Base-by-base conservation (phyloP, 64 coral and sea anemone species). In the Montipora sp. region DNA sequence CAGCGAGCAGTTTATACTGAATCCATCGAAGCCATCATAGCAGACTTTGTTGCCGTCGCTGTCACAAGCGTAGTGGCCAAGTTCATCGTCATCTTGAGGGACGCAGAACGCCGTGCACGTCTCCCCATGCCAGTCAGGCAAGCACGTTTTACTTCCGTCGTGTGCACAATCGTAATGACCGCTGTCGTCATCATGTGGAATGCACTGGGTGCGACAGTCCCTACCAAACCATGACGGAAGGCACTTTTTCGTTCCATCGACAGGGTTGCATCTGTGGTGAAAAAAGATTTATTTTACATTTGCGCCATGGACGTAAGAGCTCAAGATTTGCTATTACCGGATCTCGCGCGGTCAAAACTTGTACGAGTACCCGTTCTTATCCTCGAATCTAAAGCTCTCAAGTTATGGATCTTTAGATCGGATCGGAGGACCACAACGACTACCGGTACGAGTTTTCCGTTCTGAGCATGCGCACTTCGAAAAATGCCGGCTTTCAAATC, bases 221-320 rank as follows among this genome's bases (percentile, higher is more conserved):
- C 18, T 1, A 36, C 92, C 92, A 93, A 81, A 93, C 92, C 92
- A 93, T 21, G 70, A 10, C n/a, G 87, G 68, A 0, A 93, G 86
- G 36, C 92, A 93, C 5, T 75, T 22, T 48, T 78, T 86, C 16
- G 11, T 36, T 20, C 92, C 92, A 59, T 88, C 87, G 1, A 59
- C 59, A 15, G 20, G 21, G 20, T 70, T 88, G 9, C 92, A 93
- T 48, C 67, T 80, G 53, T 82, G 70, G 44, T 61, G 6, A 48
- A 85, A 71, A 18, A 48, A 66, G 5, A 46, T 27, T 78, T 78
- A 5, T 18, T 18, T 76, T 10, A 76, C 44, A 48, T 57, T 6
- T 11, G 53, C 11, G 53, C 53, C 7, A 6, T 8, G 6, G 6
- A 8, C 53, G 53, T 57, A 57, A 36, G 36, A 36, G 36, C 36